Conservation (phyloP, 2,113 vertebrate species). For the Hypomesus transpacificus region DNA sequence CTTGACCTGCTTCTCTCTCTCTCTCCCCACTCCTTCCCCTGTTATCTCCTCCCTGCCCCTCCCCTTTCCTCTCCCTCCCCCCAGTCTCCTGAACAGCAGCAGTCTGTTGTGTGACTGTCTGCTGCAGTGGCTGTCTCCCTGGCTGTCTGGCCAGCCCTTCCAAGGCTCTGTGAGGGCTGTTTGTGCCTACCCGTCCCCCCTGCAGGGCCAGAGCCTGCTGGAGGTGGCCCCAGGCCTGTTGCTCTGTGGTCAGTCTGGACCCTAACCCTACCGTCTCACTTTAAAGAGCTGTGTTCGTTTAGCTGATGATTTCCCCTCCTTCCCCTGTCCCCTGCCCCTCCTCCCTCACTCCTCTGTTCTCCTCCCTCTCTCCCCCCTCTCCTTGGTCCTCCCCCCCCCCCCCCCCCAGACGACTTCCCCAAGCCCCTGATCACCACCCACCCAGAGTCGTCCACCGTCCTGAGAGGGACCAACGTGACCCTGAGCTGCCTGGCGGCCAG, state of each 20-base stretch:
- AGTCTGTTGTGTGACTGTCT: conserved; percentile 97
- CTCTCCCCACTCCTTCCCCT: neutral
- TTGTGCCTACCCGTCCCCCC: conserved; percentile 88
- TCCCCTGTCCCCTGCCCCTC: neutral
- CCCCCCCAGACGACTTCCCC: conserved; percentile 87
- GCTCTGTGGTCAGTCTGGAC: conserved; percentile 87
- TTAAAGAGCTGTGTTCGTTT: conserved; percentile 80
- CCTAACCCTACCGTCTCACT: neutral
- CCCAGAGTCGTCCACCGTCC: conserved; percentile 88
- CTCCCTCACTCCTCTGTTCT: neutral
- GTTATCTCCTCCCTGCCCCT: neutral
- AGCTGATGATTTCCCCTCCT: neutral
- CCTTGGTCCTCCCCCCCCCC: neutral
- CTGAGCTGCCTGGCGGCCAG: conserved; percentile 91
- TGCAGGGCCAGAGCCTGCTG: conserved; percentile 85
- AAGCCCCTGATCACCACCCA: conserved; percentile 93
- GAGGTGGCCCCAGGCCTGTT: conserved; percentile 81
- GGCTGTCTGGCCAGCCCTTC: conserved; percentile 84
- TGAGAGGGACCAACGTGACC: conserved; percentile 90
- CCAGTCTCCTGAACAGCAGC: conserved; percentile 90
- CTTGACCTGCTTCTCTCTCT: neutral
- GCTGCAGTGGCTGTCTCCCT: conserved; percentile 90
- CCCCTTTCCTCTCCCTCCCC: neutral
- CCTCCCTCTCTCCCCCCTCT: neutral
- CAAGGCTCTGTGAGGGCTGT: conserved; percentile 81